A percentile compares a stretch with the other conserved stretches of the same genome.
phyloP scores from a whole-genome alignment of 2,113 vertebrate species.

The Nesoenas mayeri region DNA sequence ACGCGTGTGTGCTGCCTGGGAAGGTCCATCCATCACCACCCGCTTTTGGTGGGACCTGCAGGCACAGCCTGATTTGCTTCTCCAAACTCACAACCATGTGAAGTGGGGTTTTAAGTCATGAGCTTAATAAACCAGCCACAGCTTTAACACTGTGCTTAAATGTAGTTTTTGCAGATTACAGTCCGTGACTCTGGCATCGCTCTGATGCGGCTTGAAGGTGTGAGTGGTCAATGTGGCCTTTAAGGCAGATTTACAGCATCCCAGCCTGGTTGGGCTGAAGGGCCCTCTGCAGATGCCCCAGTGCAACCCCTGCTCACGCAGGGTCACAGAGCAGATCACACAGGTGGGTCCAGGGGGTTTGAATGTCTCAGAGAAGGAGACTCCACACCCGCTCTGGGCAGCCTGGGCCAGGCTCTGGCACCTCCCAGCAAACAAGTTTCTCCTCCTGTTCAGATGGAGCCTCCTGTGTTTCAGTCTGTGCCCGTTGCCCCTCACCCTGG shows the following conservation, averaged over 20 bases:
- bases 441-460: no score
- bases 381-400: no score
- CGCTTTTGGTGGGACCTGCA: rapidly evolving
- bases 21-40: not conserved
- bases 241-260: not conserved
- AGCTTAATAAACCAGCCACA: not conserved
- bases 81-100: not conserved
- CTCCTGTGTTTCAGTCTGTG: no score
- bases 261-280: no score
- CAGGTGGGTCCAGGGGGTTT: no score
- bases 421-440: no score
- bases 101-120: not conserved
- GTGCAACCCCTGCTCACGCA: no score
- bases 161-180: not conserved
- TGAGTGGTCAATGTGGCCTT: not conserved
- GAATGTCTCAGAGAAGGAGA: no score
- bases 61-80: not conserved
- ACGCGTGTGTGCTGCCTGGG: not conserved
- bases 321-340: no score
- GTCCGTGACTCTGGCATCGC: rapidly evolving
- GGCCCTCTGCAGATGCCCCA: no score
- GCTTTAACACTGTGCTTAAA: not conserved
- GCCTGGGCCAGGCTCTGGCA: no score
- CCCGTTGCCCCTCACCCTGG: no score
- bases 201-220: not conserved